Evolutionary conservation across 2,888 invertebrate species (phyloP).

Genomic region (Caenorhabditis sinica): DNA sequence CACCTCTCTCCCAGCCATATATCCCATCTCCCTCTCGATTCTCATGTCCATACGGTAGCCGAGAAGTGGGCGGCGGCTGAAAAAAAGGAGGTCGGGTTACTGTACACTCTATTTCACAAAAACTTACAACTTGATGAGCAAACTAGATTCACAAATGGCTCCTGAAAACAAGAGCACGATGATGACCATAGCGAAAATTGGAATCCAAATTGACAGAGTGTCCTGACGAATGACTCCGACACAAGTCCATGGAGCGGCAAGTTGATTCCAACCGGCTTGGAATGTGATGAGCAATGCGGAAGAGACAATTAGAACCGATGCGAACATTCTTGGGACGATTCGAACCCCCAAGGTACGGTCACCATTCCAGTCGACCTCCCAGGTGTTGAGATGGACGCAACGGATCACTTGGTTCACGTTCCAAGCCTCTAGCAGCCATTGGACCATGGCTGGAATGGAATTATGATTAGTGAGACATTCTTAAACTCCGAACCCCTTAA

Average conservation of each 20-base stretch:
- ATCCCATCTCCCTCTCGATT: conserved; percentile 33
- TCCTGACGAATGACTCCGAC: conserved; percentile 36
- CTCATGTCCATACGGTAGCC: conserved; percentile 34
- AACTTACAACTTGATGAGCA: conserved; percentile 38
- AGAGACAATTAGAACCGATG: background rate
- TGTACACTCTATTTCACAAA: background rate
- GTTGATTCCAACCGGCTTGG: conserved; percentile 40
- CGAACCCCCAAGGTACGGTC: background rate
- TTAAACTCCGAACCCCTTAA: background rate
- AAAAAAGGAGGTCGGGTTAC: background rate
- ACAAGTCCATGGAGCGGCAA: conserved; percentile 44
- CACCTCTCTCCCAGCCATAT: conserved; percentile 7
- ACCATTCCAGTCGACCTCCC: conserved; percentile 30
- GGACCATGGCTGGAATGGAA: conserved; percentile 45
- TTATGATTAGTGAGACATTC: too few relatives aligned
- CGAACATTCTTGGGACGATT: conserved; percentile 18
- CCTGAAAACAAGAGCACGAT: background rate
- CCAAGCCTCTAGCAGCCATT: conserved; percentile 45
- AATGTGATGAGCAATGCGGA: conserved; percentile 20
- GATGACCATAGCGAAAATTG: conserved; percentile 29
- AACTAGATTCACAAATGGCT: conserved; percentile 34
- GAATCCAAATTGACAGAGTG: conserved; percentile 35
- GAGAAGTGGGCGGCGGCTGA: conserved; percentile 42
- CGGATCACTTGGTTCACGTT: conserved; percentile 50
- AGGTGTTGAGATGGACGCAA: conserved; percentile 38